A percentile compares a stretch with the other conserved stretches of the same genome.
Evolutionary conservation across 2,797 vertebrate species (phyloP).

Genomic region (Gila robusta): DNA sequence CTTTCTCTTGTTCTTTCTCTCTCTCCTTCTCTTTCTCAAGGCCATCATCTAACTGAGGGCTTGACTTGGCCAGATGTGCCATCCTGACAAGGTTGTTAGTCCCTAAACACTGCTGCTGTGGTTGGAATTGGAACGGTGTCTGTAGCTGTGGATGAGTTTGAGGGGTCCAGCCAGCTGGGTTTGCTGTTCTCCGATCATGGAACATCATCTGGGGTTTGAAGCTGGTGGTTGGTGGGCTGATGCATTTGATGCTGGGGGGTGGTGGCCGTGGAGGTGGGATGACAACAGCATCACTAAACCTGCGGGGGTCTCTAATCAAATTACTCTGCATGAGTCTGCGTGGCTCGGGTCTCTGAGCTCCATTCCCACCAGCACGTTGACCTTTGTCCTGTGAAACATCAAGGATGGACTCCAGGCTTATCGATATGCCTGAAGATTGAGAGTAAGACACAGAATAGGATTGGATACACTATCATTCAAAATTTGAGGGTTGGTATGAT

Average conservation of each 20-base stretch:
- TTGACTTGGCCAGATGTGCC: conserved; percentile 74
- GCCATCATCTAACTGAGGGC: conserved; percentile 74
- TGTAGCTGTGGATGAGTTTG: conserved; percentile 50
- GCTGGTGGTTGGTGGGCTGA: conserved; percentile 68
- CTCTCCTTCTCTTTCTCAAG: conserved; percentile 61
- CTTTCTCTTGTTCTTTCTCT: conserved; percentile 64
- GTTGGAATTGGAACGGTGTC: conserved; percentile 42
- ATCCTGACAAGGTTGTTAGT: conserved; percentile 72
- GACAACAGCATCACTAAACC: conserved; percentile 76
- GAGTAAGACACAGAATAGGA: not conserved
- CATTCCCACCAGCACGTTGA: conserved; percentile 28
- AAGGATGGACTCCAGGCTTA: conserved; percentile 81
- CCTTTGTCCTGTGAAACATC: conserved; percentile 37
- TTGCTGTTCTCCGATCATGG: conserved; percentile 54
- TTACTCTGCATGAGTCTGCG: conserved; percentile 53
- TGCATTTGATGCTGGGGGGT: conserved; percentile 71
- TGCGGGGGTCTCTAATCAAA: conserved; percentile 68
- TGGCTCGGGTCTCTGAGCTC: conserved; percentile 57
- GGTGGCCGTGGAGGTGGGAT: conserved; percentile 75
- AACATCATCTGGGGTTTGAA: conserved; percentile 61
- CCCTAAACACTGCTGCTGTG: conserved; percentile 48
- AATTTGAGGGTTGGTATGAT: not conserved
- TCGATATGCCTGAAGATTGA: conserved; percentile 73
- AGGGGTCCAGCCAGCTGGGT: conserved; percentile 55
- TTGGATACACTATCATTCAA: not conserved